Evolutionary conservation across 1,140 invertebrate genomes (phyloP), one percentile per base, ranked within the genome.

Genomic region (Drosophila simulans): DNA sequence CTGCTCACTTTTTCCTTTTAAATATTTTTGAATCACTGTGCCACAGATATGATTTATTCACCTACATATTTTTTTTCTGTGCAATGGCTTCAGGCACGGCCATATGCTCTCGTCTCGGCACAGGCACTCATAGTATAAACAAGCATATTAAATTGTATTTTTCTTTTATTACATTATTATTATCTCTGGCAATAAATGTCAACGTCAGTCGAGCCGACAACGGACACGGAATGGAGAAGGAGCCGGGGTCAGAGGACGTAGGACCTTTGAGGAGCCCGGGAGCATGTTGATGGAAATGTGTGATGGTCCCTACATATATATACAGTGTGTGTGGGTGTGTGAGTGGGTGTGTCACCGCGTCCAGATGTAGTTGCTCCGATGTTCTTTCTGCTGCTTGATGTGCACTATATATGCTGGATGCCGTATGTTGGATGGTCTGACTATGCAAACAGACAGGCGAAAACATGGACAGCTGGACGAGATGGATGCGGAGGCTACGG

Each of bases 71-170:
- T 68, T 57, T 59, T 55, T 46, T 72, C 54, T 17, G 56, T 66
- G 68, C 69, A 12, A 48, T 49, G 40, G 43, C 65, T 25, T 15
- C 15, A 3, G 64, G 64, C 64, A 53, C 37, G 68, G 68, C 69
- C 69, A 72, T 72, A 72, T 72, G 69, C 55, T 72, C 15, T 49
- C 25, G 17, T 62, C 43, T 20, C 35, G 37, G 69, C 68, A 37
- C n/a, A 27, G 39, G 56, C 72, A 69, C 60, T 72, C 79, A 73
- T 83, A 80, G 64, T 80, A 89, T 89, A 90, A 90, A 89, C 84
- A 89, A 90, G 80, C 88, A 89, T 89, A 89, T 90, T 90, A 89
- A 89, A 90, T 90, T 90, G 85, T 89, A 90, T 90, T 84, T 89
- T 84, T 83, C 80, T 82, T 89, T 88, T 88, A 88, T 88, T 89